Evolutionary conservation across 2,113 vertebrate genomes (phyloP), one percentile per base, ranked within the genome.

Genomic region (Plectropomus leopardus): DNA sequence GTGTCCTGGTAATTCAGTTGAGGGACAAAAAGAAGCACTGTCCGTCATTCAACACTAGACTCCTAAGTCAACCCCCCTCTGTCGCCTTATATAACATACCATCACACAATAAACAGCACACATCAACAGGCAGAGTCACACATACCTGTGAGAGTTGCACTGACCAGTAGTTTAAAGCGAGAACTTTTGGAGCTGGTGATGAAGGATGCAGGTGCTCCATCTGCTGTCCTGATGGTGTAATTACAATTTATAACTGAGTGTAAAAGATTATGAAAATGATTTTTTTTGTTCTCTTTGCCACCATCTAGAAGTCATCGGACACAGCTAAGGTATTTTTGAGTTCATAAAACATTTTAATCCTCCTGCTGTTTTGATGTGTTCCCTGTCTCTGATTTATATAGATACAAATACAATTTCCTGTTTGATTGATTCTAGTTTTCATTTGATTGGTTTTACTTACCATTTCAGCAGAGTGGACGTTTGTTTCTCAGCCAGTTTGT

Each of bases 1-100:
- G 90, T 91, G 89, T 78, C 66, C 73, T 54, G 59, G 70, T 70
- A 72, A 80, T 85, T 85, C 77, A 30, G 58, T 60, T 11, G 23
- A 78, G 72, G 76, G 55, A 64, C 51, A 69, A 17, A 68, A 60
- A 77, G 84, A 76, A 36, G 50, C 68, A 14, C 13, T 30, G 72
- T 23, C 55, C 55, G 59, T 77, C 86, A 61, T 34, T 86, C 82
- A 66, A 26, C 83, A 40, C 83, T 59, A 34, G 48, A 72, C 69
- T 21, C 65, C 4, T 76, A 61, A 17, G 69, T 79, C 77, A 57
- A 45, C 63, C 17, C 17, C 14, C 24, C 26, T 77, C 57, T 34
- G 76, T 83, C 32, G 24, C 32, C 67, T 91, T 87, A 86, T 64
- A 69, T 78, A 84, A 86, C 54, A 59, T 63, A 59, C 36, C 30